Conservation (phyloP, 2,113 vertebrate genomes). For the Platysternon megacephalum region DNA sequence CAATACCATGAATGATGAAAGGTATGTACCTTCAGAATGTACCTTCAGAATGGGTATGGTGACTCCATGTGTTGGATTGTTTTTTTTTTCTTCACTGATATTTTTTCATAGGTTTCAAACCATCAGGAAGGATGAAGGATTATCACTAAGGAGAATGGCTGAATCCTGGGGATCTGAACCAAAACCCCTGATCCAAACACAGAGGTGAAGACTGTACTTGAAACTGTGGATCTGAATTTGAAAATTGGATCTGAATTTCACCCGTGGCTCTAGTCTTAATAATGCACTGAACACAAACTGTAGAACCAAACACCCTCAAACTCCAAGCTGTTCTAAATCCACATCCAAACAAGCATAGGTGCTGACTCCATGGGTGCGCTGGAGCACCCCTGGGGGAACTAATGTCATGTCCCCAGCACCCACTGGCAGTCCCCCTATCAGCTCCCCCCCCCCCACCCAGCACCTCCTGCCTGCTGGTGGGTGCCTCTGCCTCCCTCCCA, state of each 20-base stretch:
- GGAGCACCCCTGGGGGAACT: too few species aligned
- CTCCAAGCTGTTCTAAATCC: background rate
- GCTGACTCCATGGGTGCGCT: too few species aligned
- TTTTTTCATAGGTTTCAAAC: background rate
- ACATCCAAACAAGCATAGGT: background rate
- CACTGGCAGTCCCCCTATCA: too few species aligned
- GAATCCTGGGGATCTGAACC: background rate
- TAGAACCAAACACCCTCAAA: background rate
- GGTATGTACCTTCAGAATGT: background rate
- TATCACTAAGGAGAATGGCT: background rate
- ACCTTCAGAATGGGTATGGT: background rate
- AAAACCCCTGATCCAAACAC: background rate
- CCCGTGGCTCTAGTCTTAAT: background rate
- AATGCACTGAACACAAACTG: background rate
- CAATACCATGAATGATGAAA: background rate
- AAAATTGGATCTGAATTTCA: background rate
- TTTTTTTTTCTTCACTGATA: background rate
- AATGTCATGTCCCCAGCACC: too few species aligned
- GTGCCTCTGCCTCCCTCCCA: too few species aligned
- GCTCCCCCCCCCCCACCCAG: too few species aligned
- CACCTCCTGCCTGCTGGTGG: too few species aligned
- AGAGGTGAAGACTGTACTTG: accelerated
- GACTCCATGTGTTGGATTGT: too few species aligned
- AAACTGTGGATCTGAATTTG: background rate
- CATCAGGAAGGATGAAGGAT: background rate